Base-by-base conservation (phyloP, 1,140 invertebrate species). In the Drosophila ananassae region DNA sequence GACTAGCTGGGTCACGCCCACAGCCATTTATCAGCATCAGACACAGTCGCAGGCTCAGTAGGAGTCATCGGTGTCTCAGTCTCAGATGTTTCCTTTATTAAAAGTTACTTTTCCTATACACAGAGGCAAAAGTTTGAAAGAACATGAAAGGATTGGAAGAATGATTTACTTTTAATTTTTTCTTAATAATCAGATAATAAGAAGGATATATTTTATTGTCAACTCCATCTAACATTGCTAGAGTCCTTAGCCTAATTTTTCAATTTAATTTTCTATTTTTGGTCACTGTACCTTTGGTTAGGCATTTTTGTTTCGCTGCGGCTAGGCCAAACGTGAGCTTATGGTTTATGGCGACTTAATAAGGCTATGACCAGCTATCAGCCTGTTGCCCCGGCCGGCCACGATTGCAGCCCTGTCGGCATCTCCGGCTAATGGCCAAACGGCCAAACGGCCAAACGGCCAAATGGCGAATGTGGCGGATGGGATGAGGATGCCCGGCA, bases 281-380 rank as follows among this genome's bases (percentile, higher is more conserved):
- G 2, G n/a, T 46, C 17, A 0, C n/a, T 10, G 60, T 67, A 60
- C 30, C 25, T 12, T 12, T 62, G 30, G 28, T 9, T 21, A 54
- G n/a, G 68, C 63, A 68, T 69, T 68, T 69, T 30, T 68, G 67
- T 57, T 71, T 69, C 51, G 64, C 64, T 57, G 32, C 51, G 32
- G 44, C 51, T 24, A 41, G 51, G 55, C 63, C 72, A 89, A 89
- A 85, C 82, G 82, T 85, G 82, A 85, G 82, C 82, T 87, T 89
- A 87, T 89, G 82, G 74, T 85, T 85, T 85, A 85, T 85, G 82
- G 82, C 78, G 78, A 85, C 82, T 85, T 85, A 85, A 85, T 85
- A 87, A 85, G 82, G 78, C 82, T 73, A 52, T 73, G 74, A 62
- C 57, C 78, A 57, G 73, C 81, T 63, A 78, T 73, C 73, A 77